Percentiles rank a stretch among this genome's conserved stretches.
Conservation (phyloP, 2,888 invertebrate species). For the Drosophila algonquin region DNA sequence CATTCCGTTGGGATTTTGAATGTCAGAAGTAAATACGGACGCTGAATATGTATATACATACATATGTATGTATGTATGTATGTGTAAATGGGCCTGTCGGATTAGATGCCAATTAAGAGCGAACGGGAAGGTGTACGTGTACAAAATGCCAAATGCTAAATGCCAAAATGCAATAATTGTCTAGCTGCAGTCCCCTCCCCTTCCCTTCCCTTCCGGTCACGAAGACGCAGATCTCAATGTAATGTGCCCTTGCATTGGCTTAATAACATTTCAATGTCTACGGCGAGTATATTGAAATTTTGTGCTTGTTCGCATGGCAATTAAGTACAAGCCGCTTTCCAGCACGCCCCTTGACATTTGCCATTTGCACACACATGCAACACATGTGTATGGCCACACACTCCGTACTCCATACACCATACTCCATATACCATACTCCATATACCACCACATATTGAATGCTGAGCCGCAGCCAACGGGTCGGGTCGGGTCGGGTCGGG, state of each 20-base stretch:
- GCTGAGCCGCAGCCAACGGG: conserved; percentile 56
- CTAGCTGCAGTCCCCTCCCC: background rate
- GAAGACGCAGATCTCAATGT: conserved; percentile 25
- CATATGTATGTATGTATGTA: no score
- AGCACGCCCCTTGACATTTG: conserved; percentile 53
- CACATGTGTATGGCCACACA: conserved; percentile 15
- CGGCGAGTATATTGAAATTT: conserved; percentile 58
- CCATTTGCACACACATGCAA: conserved; percentile 28
- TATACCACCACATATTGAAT: conserved; percentile 24
- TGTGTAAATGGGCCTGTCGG: conserved; percentile 42
- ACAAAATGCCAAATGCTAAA: conserved; percentile 21
- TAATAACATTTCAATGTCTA: conserved; percentile 56
- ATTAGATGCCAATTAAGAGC: conserved; percentile 60
- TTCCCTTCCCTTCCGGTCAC: no score
- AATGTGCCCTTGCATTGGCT: conserved; percentile 55
- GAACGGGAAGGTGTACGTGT: conserved; percentile 17
- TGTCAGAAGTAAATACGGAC: conserved; percentile 9
- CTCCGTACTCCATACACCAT: background rate
- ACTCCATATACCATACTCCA: background rate
- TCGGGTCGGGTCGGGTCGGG: conserved; percentile 23
- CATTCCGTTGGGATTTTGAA: conserved; percentile 3
- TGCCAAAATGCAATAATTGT: conserved; percentile 39
- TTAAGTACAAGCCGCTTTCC: conserved; percentile 66
- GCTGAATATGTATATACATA: conserved; percentile 21
- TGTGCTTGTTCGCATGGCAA: conserved; percentile 60